Percentiles rank a stretch among this genome's conserved stretches.
These are phyloP conservation scores for Pachycephala philippinensis DNA, from an alignment of 2,113 vertebrate species.

Conservation along the genomic window DNA sequence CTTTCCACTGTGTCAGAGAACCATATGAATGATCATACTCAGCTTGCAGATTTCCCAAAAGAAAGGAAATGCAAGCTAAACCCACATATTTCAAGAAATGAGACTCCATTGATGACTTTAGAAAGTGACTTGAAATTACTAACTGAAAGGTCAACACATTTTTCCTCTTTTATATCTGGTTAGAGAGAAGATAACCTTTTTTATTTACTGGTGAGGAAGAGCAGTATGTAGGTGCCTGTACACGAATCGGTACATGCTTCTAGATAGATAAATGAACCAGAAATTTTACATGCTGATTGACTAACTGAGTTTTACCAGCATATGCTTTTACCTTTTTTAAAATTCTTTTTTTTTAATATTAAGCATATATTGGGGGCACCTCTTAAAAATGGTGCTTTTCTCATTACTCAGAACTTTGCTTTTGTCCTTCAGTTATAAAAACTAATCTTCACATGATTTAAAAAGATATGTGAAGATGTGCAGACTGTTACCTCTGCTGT, in stretches of 20 bases:
- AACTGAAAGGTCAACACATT: neutral
- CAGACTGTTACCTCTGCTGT: neutral
- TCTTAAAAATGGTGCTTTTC: neutral
- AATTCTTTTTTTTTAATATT: neutral
- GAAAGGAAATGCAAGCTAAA: neutral
- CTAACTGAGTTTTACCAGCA: neutral
- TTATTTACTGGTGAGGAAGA: neutral
- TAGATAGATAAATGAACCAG: neutral
- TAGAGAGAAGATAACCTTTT: neutral
- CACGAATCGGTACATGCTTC: accelerated
- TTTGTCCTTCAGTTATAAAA: neutral
- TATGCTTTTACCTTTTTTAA: neutral
- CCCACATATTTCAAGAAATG: neutral
- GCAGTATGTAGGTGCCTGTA: neutral
- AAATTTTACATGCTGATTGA: neutral
- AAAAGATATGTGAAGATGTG: neutral
- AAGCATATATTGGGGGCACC: neutral
- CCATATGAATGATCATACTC: neutral
- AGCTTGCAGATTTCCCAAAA: neutral
- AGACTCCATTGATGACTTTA: neutral
- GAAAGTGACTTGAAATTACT: neutral
- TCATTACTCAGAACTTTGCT: neutral
- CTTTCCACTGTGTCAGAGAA: neutral
- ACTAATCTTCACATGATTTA: neutral
- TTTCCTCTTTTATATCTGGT: neutral